These are phyloP conservation scores for Harpalus rufipes DNA, from an alignment of 2,888 invertebrate genomes.

Conservation along the genomic window DNA sequence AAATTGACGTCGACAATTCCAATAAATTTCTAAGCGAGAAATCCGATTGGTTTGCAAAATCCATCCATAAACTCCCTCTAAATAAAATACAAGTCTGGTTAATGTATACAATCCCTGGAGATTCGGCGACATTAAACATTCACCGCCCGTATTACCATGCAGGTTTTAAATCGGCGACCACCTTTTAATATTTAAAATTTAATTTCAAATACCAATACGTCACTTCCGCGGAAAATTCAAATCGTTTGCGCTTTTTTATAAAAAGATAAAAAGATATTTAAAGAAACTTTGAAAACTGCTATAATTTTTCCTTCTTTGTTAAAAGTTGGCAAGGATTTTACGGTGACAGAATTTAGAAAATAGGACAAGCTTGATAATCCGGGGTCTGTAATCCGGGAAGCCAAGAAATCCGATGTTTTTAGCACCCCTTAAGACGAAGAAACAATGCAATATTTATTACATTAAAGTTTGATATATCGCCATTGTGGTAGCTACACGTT, in stretches of 20 bases:
- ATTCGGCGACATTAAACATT: conserved; percentile 22
- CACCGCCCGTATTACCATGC: conserved; percentile 19
- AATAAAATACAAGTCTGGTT: conserved; percentile 52
- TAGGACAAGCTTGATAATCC: too few relatives aligned
- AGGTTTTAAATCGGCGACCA: conserved; percentile 29
- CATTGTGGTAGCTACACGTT: too few relatives aligned
- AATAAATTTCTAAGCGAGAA: conserved; percentile 43
- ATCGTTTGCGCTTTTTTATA: neutral
- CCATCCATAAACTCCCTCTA: conserved; percentile 34
- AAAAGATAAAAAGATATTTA: conserved; percentile 7
- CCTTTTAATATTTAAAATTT: conserved; percentile 42
- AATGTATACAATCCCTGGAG: conserved; percentile 32
- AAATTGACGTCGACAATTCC: conserved; percentile 24
- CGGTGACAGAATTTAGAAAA: neutral
- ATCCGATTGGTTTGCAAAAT: conserved; percentile 40
- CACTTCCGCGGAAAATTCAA: conserved; percentile 16
- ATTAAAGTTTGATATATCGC: too few relatives aligned
- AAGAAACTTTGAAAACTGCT: conserved; percentile 14
- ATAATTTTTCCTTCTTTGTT: conserved; percentile 16
- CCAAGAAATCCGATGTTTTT: too few relatives aligned
- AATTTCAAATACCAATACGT: conserved; percentile 23
- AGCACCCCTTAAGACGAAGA: too few relatives aligned
- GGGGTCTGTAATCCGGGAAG: too few relatives aligned
- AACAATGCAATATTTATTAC: too few relatives aligned
- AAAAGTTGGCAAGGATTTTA: neutral